These are phyloP conservation scores for Pycnomerus fuliginosus DNA, from an alignment of 2,888 invertebrate species.

Conservation along the genomic window DNA sequence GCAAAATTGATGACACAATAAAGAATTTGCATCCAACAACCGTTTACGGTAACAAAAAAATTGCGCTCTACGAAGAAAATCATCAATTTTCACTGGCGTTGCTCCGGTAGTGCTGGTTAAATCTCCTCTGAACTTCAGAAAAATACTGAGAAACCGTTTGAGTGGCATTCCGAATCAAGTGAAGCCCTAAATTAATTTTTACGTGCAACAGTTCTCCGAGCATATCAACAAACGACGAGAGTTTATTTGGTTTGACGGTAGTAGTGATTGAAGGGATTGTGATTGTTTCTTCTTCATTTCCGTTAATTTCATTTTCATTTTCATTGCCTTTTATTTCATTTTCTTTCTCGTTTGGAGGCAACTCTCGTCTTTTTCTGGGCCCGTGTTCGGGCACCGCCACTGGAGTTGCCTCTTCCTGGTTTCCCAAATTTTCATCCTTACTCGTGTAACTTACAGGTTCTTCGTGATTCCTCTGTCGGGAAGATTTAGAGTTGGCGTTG, in stretches of 20 bases:
- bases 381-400: constrained; percentile 67
- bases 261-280: constrained; percentile 19
- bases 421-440: constrained; percentile 8
- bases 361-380: constrained; percentile 50
- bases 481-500: constrained; percentile 33
- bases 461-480: constrained; percentile 26
- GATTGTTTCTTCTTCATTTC: constrained; percentile 1
- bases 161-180: constrained; percentile 67
- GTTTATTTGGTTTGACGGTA: constrained; percentile 27
- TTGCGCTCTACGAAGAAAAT: too few species aligned
- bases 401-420: constrained; percentile 59
- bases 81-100: constrained; percentile 7
- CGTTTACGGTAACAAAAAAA: constrained; percentile 8
- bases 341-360: constrained; percentile 15
- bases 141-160: constrained; percentile 67
- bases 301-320: constrained; percentile 18
- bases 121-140: constrained; percentile 57
- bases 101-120: constrained; percentile 37
- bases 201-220: constrained; percentile 66
- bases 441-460: constrained; percentile 26
- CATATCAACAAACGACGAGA: constrained; percentile 58
- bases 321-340: constrained; percentile 10
- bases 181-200: constrained; percentile 67
- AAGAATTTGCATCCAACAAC: too few species aligned
- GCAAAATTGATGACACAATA: too few species aligned